Base-by-base conservation (phyloP, 2,113 vertebrate species). In the Sula dactylatra region DNA sequence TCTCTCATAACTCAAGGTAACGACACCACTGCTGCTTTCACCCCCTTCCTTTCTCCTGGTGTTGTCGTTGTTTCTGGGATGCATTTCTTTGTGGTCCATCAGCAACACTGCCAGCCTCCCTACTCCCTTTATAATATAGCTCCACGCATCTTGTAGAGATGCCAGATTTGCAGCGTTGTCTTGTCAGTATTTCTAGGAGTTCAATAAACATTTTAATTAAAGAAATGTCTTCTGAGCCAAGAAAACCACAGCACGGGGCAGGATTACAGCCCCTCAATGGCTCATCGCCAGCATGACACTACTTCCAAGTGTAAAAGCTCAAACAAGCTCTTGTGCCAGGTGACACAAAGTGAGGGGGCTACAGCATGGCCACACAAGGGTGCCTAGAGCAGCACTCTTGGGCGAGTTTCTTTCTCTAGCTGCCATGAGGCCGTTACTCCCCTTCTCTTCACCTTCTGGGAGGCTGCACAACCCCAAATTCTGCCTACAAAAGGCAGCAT, bases 1-100 rank as follows among this genome's bases (percentile, higher is more conserved):
- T 91, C 93, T 94, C 96, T 85, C 96, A 94, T 97, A 95, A 94
- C 58, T 97, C 97, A 97, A 96, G 93, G 94, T 97, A 97, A 97
- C 14, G 87, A 82, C 89, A 14, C 89, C 6, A 34, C 92, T 94
- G 95, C 92, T 67, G 40, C 87, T 50, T 3, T 18, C 83, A 52
- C 50, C 44, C 85, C 88, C 91, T 82, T 93, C 93, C 91, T 58
- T 17, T 50, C 79, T 70, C 38, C 50, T 76, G 83, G 74, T n/a
- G 82, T 36, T 94, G 73, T 50, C 38, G 10, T 72, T 4, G 29
- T 93, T 94, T 87, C 90, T 86, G 89, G 91, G 87, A 94, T 92
- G 95, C 95, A 95, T 97, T 97, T 95, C 95, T 87, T 44, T 62
- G 91, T 83, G 92, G 92, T 36, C 92, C 93, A 88, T 91, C 90